These are phyloP conservation scores for Lysandra coridon DNA, from an alignment of 2,888 invertebrate genomes.

Conservation along the genomic window DNA sequence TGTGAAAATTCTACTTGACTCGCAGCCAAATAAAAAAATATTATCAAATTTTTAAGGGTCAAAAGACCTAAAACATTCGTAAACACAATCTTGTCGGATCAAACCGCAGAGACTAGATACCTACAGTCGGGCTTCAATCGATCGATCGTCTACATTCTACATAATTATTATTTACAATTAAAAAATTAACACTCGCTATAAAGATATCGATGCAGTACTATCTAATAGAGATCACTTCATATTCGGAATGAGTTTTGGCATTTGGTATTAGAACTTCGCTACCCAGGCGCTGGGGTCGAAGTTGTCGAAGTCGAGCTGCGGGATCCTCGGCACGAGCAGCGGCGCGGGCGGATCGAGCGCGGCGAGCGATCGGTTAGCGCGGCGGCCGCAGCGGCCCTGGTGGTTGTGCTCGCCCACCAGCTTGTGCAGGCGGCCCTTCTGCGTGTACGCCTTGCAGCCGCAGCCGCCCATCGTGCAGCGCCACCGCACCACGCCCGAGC, in stretches of 20 bases:
- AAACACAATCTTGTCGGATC: neutral
- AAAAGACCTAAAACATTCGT: neutral
- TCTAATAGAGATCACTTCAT: neutral
- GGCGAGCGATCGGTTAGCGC: conserved; percentile 44
- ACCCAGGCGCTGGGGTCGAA: conserved; percentile 73
- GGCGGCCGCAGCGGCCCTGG: conserved; percentile 63
- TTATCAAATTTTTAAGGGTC: neutral
- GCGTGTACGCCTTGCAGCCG: conserved; percentile 75
- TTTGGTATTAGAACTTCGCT: conserved; percentile 56
- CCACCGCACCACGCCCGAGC: conserved; percentile 74
- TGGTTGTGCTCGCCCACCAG: conserved; percentile 75
- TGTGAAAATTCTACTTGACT: neutral
- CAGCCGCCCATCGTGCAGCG: conserved; percentile 77
- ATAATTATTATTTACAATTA: neutral
- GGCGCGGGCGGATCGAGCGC: conserved; percentile 54
- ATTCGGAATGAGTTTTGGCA: neutral
- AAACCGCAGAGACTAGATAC: neutral
- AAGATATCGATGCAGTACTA: neutral
- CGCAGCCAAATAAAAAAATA: neutral
- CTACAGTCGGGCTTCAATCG: neutral
- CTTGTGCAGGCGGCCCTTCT: conserved; percentile 70
- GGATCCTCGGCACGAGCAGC: conserved; percentile 59
- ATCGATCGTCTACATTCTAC: neutral
- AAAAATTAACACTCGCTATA: neutral
- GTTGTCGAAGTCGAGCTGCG: conserved; percentile 63